These are phyloP conservation scores for Ctenopoma kingsleyae DNA, from an alignment of 2,797 vertebrate genomes.

Conservation along the genomic window DNA sequence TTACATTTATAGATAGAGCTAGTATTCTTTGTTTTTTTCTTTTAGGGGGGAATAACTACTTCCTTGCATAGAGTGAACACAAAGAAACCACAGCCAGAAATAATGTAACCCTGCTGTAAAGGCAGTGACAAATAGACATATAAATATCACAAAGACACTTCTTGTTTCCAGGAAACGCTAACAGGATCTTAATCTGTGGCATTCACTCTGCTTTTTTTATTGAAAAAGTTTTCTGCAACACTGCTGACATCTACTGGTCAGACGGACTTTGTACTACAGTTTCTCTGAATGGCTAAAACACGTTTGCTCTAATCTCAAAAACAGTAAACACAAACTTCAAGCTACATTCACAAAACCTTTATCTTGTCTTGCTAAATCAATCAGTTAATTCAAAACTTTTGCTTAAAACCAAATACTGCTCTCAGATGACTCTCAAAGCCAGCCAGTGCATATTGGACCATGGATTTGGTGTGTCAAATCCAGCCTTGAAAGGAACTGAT, in stretches of 20 bases:
- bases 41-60: slow-evolving; percentile 1
- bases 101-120: not conserved
- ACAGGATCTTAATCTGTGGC: slow-evolving; percentile 12
- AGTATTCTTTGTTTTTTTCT: not conserved
- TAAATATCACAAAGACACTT: slow-evolving; percentile 34
- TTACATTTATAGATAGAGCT: too few species aligned
- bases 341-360: too few species aligned
- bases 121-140: slow-evolving; percentile 18
- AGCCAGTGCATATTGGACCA: too few species aligned
- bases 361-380: too few species aligned
- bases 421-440: too few species aligned
- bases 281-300: too few species aligned
- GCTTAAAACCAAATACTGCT: too few species aligned
- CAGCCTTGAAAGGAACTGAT: too few species aligned
- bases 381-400: too few species aligned
- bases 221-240: slow-evolving; percentile 18
- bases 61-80: not conserved
- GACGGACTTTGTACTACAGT: slow-evolving; percentile 1
- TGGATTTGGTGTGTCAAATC: too few species aligned
- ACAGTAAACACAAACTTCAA: too few species aligned
- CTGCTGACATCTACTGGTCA: slow-evolving; percentile 68
- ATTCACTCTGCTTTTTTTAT: not conserved
- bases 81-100: slow-evolving; percentile 10
- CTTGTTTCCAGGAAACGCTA: slow-evolving; percentile 61
- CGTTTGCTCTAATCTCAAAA: too few species aligned